These are phyloP conservation scores for Neopipo cinnamomea DNA, from an alignment of 2,113 vertebrate genomes.

Conservation along the genomic window DNA sequence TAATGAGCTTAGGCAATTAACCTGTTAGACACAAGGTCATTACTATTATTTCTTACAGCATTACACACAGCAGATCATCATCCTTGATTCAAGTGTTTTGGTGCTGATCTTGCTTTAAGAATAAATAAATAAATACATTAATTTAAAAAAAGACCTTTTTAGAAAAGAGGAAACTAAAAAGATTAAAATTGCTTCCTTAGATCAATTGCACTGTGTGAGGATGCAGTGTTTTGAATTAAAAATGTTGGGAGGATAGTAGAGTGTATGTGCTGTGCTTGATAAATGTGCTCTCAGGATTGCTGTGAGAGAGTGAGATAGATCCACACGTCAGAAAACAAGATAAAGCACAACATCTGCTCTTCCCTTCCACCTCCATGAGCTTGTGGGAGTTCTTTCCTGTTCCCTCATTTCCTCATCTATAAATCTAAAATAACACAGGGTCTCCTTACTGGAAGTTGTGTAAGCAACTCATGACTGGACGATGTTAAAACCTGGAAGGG, in stretches of 20 bases:
- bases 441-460: neutral
- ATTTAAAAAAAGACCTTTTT: neutral
- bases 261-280: neutral
- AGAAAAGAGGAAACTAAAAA: neutral
- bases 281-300: neutral
- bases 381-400: conserved; percentile 13
- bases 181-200: neutral
- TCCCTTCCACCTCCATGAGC: neutral
- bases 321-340: neutral
- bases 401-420: neutral
- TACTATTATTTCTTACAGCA: neutral
- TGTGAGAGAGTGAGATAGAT: neutral
- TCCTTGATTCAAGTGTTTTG: neutral
- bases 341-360: conserved; percentile 10
- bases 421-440: conserved; percentile 13
- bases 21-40: neutral
- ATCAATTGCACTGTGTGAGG: neutral
- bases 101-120: neutral
- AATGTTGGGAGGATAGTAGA: neutral
- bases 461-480: neutral
- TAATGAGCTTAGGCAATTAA: neutral
- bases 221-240: neutral
- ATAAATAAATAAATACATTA: neutral
- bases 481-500: neutral
- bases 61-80: neutral